Evolutionary conservation across 1,140 invertebrate species (phyloP), one percentile per base, ranked within the genome.

Genomic region (Mizuhopecten yessoensis): DNA sequence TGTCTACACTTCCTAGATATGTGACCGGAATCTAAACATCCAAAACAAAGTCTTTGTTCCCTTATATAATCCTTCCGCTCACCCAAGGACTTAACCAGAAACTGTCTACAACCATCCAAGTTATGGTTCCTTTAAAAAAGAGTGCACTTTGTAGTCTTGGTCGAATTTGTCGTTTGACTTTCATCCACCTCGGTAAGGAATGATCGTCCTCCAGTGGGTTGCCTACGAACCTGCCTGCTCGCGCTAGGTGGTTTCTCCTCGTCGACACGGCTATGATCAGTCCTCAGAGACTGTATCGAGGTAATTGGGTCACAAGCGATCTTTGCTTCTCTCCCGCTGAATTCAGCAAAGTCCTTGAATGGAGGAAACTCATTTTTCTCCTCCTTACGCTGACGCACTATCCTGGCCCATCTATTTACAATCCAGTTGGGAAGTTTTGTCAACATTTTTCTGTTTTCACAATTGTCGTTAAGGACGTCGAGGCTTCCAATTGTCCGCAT

Each of bases 391-490:
- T 89, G 29, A 13, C 15, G 29, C 10, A 89, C 94, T 29, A 92
- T 90, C 34, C 91, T 90, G 1, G 34, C 88, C 92, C 92, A 92
- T 86, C 91, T 86, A 23, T 20, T 49, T 3, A 93, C 90, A 39
- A 94, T 29, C 94, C 93, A 94, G 17, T 94, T 93, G 1, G 94
- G 92, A 17, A 94, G 86, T 75, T 92, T 94, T 23, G 57, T 7
- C 86, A 93, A 87, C 33, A 94, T 88, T 57, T 94, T 92, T 17
- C 90, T 42, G 39, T 94, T 94, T 89, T 94, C 93, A 33, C 91
- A 34, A 11, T 88, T 45, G 49, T 94, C 93, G 87, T 94, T 90
- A 9, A 94, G 90, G 36, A 94, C 45, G 29, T 89, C 87, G 0
- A 92, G 88, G 75, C 88, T 86, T 33, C 33, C 23, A 34, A 91